phyloP scores from a whole-genome alignment of 2,888 invertebrate genomes.

The Diplazon laetatorius region DNA sequence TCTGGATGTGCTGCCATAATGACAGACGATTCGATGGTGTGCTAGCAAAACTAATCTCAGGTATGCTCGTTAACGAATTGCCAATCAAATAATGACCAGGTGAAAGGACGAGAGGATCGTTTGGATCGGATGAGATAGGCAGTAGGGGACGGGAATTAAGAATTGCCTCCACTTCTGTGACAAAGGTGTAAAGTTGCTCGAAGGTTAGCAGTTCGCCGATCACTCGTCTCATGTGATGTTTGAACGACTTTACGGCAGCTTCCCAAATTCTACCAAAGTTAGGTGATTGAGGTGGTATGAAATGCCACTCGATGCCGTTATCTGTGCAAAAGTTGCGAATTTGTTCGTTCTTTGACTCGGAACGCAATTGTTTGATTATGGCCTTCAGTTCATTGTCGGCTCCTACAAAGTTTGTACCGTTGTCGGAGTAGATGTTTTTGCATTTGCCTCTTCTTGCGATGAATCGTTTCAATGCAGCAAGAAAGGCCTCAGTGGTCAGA shows the following conservation, averaged over 20 bases:
- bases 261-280: constrained; percentile 19
- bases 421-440: constrained; percentile 8
- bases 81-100: constrained; percentile 62
- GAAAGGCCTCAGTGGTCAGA: constrained; percentile 9
- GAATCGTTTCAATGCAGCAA: constrained; percentile 18
- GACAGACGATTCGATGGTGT: constrained; percentile 57
- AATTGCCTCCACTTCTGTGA: too few species aligned
- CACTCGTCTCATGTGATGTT: constrained; percentile 5
- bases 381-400: constrained; percentile 14
- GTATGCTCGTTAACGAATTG: constrained; percentile 57
- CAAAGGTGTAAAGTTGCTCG: too few species aligned
- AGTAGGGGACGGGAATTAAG: too few species aligned
- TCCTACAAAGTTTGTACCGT: constrained; percentile 9
- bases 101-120: constrained; percentile 53
- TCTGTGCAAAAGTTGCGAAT: neutral
- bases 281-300: constrained; percentile 15
- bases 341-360: neutral
- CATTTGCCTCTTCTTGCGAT: constrained; percentile 16
- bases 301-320: constrained; percentile 15
- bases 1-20: constrained; percentile 62
- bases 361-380: neutral
- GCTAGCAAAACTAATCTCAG: constrained; percentile 40
- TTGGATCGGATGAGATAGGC: constrained; percentile 60
- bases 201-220: neutral
- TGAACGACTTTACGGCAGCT: constrained; percentile 1